These are phyloP conservation scores for Coelogynopora nodosa DNA, from an alignment of 2,888 invertebrate genomes.

Conservation along the genomic window DNA sequence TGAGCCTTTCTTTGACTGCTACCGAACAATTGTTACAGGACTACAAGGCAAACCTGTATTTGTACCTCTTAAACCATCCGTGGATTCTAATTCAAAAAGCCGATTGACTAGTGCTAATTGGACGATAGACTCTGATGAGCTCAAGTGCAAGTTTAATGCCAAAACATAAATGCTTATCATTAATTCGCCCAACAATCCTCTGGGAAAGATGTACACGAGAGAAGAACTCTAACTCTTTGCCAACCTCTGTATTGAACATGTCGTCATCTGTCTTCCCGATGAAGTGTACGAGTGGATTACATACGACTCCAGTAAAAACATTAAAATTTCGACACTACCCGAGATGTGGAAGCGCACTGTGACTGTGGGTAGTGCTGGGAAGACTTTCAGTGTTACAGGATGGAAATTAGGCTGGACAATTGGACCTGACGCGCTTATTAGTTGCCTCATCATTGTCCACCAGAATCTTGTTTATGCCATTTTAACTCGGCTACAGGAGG, in stretches of 20 bases:
- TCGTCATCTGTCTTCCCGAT: constrained; percentile 85
- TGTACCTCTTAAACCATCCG: constrained; percentile 66
- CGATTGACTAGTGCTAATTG: constrained; percentile 73
- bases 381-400: constrained; percentile 94
- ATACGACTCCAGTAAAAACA: constrained; percentile 69
- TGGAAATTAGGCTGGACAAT: constrained; percentile 83
- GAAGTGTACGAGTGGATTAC: constrained; percentile 98
- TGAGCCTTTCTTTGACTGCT: constrained; percentile 97
- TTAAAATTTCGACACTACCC: constrained; percentile 85
- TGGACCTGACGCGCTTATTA: constrained; percentile 76
- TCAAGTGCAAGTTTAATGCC: constrained; percentile 74
- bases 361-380: constrained; percentile 93
- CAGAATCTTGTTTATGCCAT: constrained; percentile 91
- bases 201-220: constrained; percentile 69
- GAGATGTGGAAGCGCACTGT: constrained; percentile 97
- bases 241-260: constrained; percentile 81
- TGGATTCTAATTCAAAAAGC: constrained; percentile 57
- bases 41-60: constrained; percentile 82
- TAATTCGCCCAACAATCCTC: constrained; percentile 96
- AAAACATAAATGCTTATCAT: constrained; percentile 89
- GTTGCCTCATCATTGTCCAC: constrained; percentile 78
- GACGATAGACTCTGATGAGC: constrained; percentile 77
- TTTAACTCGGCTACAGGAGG: constrained; percentile 83
- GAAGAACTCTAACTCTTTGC: constrained; percentile 69
- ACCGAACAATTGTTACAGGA: constrained; percentile 84